Percentiles rank a stretch among this genome's conserved stretches.
Evolutionary conservation across 2,888 invertebrate species (phyloP).

Genomic region (Gymnosoma rotundatum): DNA sequence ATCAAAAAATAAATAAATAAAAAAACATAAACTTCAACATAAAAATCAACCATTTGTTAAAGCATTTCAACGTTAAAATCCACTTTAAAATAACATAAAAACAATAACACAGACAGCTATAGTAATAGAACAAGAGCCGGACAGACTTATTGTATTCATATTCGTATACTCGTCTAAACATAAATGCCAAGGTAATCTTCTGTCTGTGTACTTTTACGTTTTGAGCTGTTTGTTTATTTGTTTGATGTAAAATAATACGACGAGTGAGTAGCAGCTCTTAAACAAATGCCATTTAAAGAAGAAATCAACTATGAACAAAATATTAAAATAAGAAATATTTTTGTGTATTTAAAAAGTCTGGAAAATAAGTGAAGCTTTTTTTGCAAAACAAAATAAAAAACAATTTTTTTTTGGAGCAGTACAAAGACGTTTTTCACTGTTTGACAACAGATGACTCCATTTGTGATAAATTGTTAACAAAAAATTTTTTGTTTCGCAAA

Average conservation of each 20-base stretch:
- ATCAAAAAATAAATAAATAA: background rate
- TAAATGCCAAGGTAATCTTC: slow-evolving; percentile 68
- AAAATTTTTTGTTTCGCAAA: too few species aligned
- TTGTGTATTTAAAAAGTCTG: slow-evolving; percentile 9
- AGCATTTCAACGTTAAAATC: slow-evolving; percentile 35
- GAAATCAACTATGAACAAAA: background rate
- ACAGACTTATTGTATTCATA: background rate
- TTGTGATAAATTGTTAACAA: too few species aligned
- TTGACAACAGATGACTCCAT: background rate
- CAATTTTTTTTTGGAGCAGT: background rate
- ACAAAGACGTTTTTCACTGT: background rate
- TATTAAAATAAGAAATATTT: background rate
- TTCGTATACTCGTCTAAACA: background rate
- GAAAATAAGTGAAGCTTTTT: slow-evolving; percentile 8
- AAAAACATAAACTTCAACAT: slow-evolving; percentile 11
- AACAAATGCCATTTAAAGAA: slow-evolving; percentile 54
- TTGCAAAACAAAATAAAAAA: background rate
- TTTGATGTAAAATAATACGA: slow-evolving; percentile 62
- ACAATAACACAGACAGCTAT: background rate
- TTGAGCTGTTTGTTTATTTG: slow-evolving; percentile 26
- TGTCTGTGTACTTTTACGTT: slow-evolving; percentile 55
- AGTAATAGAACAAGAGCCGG: slow-evolving; percentile 3
- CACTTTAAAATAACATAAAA: slow-evolving; percentile 2
- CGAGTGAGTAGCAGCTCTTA: slow-evolving; percentile 20
- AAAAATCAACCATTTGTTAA: slow-evolving; percentile 35